These are phyloP conservation scores for Callospermophilus lateralis DNA, from an alignment of 2,113 vertebrate species.

Conservation along the genomic window DNA sequence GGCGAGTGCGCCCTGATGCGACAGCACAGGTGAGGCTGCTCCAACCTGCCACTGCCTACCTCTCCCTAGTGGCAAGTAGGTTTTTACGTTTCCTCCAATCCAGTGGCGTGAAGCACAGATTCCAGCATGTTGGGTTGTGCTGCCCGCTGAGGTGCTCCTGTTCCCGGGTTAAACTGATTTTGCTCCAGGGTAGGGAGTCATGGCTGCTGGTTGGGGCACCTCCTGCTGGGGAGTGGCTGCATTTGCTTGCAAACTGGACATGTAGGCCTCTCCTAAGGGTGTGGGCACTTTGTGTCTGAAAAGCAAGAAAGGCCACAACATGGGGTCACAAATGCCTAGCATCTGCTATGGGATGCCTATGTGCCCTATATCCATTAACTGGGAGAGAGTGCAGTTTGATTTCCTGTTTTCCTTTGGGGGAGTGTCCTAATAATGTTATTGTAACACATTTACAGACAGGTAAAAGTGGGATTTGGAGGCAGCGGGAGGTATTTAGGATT, in stretches of 20 bases:
- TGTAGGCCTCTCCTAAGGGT: background rate
- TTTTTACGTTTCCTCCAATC: background rate
- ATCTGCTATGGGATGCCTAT: rapidly evolving
- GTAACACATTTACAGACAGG: rapidly evolving
- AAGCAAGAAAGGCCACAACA: rapidly evolving
- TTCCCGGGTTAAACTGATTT: conserved; percentile 31
- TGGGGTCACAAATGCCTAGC: rapidly evolving
- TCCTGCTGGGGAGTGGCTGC: too few species aligned
- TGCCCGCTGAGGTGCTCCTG: rapidly evolving
- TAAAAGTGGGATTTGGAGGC: too few species aligned
- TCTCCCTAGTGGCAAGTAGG: too few species aligned
- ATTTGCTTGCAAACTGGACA: background rate
- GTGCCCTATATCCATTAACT: too few species aligned
- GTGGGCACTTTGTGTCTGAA: rapidly evolving
- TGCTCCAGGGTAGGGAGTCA: too few species aligned
- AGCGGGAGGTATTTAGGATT: background rate
- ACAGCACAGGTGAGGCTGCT: conserved; percentile 94
- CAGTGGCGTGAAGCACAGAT: background rate
- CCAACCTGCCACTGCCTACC: background rate
- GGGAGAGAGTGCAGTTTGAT: background rate
- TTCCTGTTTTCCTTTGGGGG: background rate
- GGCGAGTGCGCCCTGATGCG: conserved; percentile 99
- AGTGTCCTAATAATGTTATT: rapidly evolving
- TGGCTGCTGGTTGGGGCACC: too few species aligned
- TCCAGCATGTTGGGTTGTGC: background rate